These are phyloP conservation scores for Linnaemya vulpina DNA, from an alignment of 2,888 invertebrate species.

Conservation along the genomic window DNA sequence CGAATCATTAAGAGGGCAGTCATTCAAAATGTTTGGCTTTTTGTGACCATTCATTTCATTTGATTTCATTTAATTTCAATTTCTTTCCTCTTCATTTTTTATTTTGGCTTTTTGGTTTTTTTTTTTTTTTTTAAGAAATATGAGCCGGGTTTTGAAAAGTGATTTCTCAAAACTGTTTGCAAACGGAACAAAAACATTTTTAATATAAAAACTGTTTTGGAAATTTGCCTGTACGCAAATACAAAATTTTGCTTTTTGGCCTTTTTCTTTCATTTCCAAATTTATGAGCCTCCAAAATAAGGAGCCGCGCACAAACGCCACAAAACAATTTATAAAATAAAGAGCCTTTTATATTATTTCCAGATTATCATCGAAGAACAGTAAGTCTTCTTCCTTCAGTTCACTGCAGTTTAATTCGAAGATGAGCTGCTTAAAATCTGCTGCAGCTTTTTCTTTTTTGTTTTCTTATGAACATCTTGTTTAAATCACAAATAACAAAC, in stretches of 20 bases:
- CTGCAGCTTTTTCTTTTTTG: constrained; percentile 56
- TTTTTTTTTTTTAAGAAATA: constrained; percentile 56
- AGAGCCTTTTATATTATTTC: constrained; percentile 59
- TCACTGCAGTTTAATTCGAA: constrained; percentile 23
- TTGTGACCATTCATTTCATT: constrained; percentile 42
- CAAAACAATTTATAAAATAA: constrained; percentile 6
- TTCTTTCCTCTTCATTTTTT: constrained; percentile 33
- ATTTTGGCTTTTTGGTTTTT: background rate
- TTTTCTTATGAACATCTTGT: constrained; percentile 65
- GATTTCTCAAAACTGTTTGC: constrained; percentile 58
- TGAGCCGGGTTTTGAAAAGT: constrained; percentile 57
- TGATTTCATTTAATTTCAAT: constrained; percentile 55
- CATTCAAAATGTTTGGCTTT: constrained; percentile 48
- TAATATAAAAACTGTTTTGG: constrained; percentile 7
- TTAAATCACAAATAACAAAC: constrained; percentile 50
- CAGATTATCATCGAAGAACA: constrained; percentile 66
- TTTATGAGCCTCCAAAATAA: constrained; percentile 64
- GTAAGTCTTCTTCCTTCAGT: constrained; percentile 49
- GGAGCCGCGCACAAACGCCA: constrained; percentile 38
- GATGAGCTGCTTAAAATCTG: constrained; percentile 58
- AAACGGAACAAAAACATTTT: background rate
- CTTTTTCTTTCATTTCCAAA: constrained; percentile 44
- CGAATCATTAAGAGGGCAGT: constrained; percentile 61
- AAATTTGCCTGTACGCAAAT: constrained; percentile 66
- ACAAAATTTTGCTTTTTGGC: constrained; percentile 13